phyloP scores from a whole-genome alignment of 2,888 invertebrate species.

The Cheiracanthium punctorium region DNA sequence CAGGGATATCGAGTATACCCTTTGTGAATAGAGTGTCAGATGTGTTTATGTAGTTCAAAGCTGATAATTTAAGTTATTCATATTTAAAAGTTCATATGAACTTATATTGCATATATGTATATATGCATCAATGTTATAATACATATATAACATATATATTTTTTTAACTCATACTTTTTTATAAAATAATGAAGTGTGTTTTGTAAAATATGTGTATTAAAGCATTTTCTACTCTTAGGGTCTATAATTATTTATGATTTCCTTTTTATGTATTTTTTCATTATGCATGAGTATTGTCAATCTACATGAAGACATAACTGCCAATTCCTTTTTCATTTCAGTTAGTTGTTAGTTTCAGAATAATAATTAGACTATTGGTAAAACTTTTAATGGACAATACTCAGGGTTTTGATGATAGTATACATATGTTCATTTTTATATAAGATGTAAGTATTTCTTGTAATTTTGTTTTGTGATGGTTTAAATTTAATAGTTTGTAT shows the following conservation, averaged over 20 bases:
- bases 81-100: conserved; percentile 1
- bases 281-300: not conserved
- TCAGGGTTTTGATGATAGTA: not conserved
- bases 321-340: not conserved
- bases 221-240: not conserved
- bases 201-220: conserved; percentile 8
- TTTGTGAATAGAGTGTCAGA: conserved; percentile 1
- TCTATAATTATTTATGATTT: not conserved
- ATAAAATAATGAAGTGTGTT: conserved; percentile 9
- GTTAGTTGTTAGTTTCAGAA: not conserved
- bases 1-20: not conserved
- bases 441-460: not conserved
- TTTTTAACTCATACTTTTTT: conserved; percentile 17
- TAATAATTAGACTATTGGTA: not conserved
- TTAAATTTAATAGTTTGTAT: conserved; percentile 3
- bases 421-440: no score
- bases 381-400: not conserved
- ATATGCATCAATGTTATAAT: conserved; percentile 7
- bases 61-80: not conserved
- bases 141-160: conserved; percentile 14
- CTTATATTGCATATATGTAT: conserved; percentile 13
- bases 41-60: conserved; percentile 10
- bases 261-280: not conserved
- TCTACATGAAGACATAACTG: not conserved
- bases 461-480: not conserved